phyloP scores from a whole-genome alignment of 2,888 invertebrate species.

The Dryomyza anilis region DNA sequence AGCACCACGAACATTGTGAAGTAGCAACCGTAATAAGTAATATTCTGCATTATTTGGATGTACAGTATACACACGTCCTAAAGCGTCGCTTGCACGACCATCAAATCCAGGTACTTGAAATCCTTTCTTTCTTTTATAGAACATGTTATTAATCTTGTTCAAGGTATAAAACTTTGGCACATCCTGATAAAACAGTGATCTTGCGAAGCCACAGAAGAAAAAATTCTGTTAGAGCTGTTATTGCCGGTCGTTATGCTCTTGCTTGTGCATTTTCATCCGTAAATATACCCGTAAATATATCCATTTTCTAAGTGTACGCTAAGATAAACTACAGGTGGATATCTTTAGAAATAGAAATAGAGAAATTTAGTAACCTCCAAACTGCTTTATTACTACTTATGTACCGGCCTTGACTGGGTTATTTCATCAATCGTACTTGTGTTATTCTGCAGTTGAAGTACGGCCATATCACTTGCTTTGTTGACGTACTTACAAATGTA shows the following conservation, averaged over 20 bases:
- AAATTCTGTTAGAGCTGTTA: slow-evolving; percentile 31
- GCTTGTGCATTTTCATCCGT: slow-evolving; percentile 30
- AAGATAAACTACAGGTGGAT: slow-evolving; percentile 31
- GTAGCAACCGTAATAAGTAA: slow-evolving; percentile 48
- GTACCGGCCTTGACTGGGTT: slow-evolving; percentile 36
- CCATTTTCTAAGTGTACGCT: no score
- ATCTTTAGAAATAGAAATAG: slow-evolving; percentile 26
- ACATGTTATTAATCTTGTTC: background rate
- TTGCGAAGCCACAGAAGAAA: slow-evolving; percentile 25
- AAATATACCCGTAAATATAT: background rate
- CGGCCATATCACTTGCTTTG: slow-evolving; percentile 8
- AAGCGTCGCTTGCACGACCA: no score
- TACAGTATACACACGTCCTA: slow-evolving; percentile 43
- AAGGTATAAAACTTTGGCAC: background rate
- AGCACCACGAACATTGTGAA: slow-evolving; percentile 49
- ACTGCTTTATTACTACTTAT: slow-evolving; percentile 35
- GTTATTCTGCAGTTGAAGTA: slow-evolving; percentile 47
- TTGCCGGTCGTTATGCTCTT: slow-evolving; percentile 28
- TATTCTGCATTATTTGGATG: slow-evolving; percentile 30
- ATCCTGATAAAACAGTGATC: background rate
- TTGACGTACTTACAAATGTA: slow-evolving; percentile 6
- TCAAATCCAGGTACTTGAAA: background rate
- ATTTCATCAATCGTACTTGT: slow-evolving; percentile 35
- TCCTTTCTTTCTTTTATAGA: background rate
- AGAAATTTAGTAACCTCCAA: no score